phyloP scores from a whole-genome alignment of 2,888 invertebrate genomes.

The Bursaphelenchus okinawaensis region DNA sequence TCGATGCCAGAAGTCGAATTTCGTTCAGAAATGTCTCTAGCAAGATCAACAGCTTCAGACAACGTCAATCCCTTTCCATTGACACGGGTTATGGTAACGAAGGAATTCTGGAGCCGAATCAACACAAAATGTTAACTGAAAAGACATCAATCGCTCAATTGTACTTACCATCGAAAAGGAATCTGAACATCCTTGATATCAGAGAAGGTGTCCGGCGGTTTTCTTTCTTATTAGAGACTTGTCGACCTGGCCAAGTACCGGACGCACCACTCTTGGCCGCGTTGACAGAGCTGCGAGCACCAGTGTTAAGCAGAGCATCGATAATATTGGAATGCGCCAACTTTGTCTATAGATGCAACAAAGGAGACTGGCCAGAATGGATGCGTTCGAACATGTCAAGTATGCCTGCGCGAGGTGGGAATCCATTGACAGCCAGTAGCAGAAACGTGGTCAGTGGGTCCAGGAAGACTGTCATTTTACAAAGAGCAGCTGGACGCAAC shows the following conservation, averaged over 20 bases:
- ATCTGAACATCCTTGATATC: conserved; percentile 26
- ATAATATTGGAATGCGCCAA: conserved; percentile 88
- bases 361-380: conserved; percentile 95
- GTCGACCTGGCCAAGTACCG: conserved; percentile 89
- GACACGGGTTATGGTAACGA: conserved; percentile 15
- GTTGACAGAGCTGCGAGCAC: conserved; percentile 84
- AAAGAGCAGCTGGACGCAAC: conserved; percentile 86
- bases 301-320: conserved; percentile 84
- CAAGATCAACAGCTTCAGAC: conserved; percentile 22
- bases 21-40: conserved; percentile 28
- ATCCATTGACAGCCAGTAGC: neutral
- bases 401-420: conserved; percentile 13
- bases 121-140: neutral
- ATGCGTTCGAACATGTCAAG: conserved; percentile 37
- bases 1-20: conserved; percentile 16
- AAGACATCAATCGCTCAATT: conserved; percentile 15
- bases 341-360: conserved; percentile 93
- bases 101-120: neutral
- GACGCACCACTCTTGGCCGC: conserved; percentile 92
- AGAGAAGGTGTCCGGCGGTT: conserved; percentile 64
- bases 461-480: conserved; percentile 66
- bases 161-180: conserved; percentile 19
- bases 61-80: conserved; percentile 25
- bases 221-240: conserved; percentile 85
- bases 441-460: conserved; percentile 31